These are phyloP conservation scores for Hydrolagus colliei DNA, from an alignment of 2,797 vertebrate species.

Conservation along the genomic window DNA sequence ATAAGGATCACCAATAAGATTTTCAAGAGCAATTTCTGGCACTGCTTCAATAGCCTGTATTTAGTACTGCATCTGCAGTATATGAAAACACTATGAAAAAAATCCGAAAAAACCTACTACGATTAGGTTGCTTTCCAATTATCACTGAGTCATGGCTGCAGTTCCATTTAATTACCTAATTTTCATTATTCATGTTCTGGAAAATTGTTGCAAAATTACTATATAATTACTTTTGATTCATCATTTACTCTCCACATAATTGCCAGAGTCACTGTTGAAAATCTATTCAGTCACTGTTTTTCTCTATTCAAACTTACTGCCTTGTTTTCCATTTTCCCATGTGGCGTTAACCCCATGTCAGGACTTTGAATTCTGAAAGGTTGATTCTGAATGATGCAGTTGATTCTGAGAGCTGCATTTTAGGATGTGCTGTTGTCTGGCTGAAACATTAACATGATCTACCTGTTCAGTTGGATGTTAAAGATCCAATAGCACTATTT, in stretches of 20 bases:
- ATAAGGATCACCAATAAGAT: not conserved
- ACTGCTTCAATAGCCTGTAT: conserved; percentile 22
- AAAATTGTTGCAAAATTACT: conserved; percentile 28
- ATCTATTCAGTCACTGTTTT: conserved; percentile 24
- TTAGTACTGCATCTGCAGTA: conserved; percentile 13
- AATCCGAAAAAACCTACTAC: conserved; percentile 18
- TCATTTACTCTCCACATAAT: conserved; percentile 27
- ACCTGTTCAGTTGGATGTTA: too few relatives aligned
- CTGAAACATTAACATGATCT: too few relatives aligned
- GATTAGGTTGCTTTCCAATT: conserved; percentile 27
- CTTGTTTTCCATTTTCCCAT: not conserved
- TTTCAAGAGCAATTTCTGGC: not conserved
- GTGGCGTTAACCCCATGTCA: too few relatives aligned
- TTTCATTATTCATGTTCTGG: conserved; percentile 21
- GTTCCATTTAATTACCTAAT: conserved; percentile 29
- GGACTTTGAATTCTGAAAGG: too few relatives aligned
- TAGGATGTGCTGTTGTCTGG: too few relatives aligned
- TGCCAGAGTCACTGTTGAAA: conserved; percentile 26
- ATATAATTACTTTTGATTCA: conserved; percentile 31
- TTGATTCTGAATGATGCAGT: too few relatives aligned
- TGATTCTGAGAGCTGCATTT: too few relatives aligned
- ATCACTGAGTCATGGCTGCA: conserved; percentile 11
- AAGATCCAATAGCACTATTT: too few relatives aligned
- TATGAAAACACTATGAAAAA: conserved; percentile 18
- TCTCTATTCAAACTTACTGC: not conserved